Conservation (phyloP, 2,888 invertebrate genomes). For the Pristionchus fissidentatus region DNA sequence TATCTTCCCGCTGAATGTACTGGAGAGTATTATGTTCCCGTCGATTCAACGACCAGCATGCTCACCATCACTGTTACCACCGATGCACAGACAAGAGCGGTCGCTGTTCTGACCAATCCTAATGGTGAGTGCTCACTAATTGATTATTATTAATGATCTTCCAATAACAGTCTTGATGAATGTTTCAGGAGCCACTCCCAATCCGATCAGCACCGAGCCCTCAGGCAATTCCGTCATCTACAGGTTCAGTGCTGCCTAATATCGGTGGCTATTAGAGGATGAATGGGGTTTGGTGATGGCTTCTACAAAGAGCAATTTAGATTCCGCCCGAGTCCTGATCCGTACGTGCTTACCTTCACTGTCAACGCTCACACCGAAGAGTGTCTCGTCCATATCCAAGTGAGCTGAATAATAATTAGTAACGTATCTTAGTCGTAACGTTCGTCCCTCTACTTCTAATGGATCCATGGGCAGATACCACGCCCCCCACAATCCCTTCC, state of each 20-base stretch:
- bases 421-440: too few relatives aligned
- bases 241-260: too few relatives aligned
- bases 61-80: constrained; percentile 35
- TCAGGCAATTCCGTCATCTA: background rate
- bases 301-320: background rate
- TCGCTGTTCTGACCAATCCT: constrained; percentile 5
- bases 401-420: too few relatives aligned
- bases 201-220: background rate
- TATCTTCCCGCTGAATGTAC: constrained; percentile 26
- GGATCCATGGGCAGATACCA: too few relatives aligned
- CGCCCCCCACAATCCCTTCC: too few relatives aligned
- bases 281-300: too few relatives aligned
- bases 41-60: constrained; percentile 34
- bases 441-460: too few relatives aligned
- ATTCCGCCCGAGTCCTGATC: constrained; percentile 1
- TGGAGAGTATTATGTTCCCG: constrained; percentile 47
- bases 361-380: constrained; percentile 54
- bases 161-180: too few relatives aligned
- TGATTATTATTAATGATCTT: too few relatives aligned
- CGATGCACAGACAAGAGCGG: background rate
- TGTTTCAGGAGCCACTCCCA: background rate
- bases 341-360: constrained; percentile 57
- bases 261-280: too few relatives aligned
- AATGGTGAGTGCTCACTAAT: constrained; percentile 41
- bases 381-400: constrained; percentile 62